Percentiles rank a stretch among this genome's conserved stretches.
phyloP scores from a whole-genome alignment of 1,140 invertebrate genomes.

The Halotydeus destructor region DNA sequence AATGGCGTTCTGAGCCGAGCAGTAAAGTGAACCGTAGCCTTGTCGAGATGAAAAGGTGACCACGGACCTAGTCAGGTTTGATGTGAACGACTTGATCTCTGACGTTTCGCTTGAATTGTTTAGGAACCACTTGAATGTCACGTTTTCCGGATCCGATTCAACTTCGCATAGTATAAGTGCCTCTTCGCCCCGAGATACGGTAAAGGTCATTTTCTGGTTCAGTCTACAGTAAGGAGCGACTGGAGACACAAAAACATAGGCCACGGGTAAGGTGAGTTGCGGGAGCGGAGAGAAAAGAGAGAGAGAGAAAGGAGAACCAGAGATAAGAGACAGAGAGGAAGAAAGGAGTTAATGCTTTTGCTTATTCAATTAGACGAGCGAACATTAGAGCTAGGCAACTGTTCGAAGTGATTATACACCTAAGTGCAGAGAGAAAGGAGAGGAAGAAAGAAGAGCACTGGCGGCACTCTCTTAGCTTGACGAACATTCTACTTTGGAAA shows the following conservation, averaged over 20 bases:
- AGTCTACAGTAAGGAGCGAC: constrained; percentile 35
- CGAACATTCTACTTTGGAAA: no score
- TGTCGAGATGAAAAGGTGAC: constrained; percentile 19
- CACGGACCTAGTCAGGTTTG: constrained; percentile 11
- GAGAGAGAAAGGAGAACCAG: background rate
- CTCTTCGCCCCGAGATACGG: constrained; percentile 64
- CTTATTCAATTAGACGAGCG: no score
- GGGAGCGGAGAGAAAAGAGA: no score
- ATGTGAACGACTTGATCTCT: constrained; percentile 36
- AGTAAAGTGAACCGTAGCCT: constrained; percentile 16
- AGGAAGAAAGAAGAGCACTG: no score
- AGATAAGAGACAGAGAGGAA: background rate
- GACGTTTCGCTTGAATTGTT: constrained; percentile 30
- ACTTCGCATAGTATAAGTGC: constrained; percentile 57
- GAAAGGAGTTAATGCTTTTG: background rate
- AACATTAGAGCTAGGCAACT: no score
- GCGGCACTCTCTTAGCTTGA: no score
- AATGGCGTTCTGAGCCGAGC: constrained; percentile 19
- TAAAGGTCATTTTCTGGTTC: constrained; percentile 38
- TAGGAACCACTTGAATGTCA: constrained; percentile 20
- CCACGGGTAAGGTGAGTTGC: no score
- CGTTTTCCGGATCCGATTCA: constrained; percentile 45
- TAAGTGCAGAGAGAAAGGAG: no score
- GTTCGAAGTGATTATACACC: no score
- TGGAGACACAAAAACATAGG: constrained; percentile 23